These are phyloP conservation scores for Cantharis nigra DNA, from an alignment of 2,888 invertebrate genomes.

Conservation along the genomic window DNA sequence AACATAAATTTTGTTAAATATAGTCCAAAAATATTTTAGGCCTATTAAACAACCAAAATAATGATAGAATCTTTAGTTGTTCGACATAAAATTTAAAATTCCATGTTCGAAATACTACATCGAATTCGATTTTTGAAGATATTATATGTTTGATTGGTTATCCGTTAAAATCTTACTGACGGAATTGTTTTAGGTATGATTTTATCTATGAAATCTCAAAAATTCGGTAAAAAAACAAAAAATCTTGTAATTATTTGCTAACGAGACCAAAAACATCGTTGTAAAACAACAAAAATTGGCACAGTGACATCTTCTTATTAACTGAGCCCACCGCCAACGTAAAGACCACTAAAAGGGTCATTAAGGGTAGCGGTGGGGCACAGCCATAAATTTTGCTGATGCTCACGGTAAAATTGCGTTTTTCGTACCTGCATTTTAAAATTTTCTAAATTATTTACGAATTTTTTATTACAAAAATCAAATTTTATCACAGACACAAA, in stretches of 20 bases:
- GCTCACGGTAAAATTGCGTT: too few relatives aligned
- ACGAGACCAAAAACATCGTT: constrained; percentile 28
- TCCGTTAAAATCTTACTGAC: not conserved
- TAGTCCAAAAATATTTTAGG: not conserved
- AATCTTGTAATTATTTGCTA: constrained; percentile 28
- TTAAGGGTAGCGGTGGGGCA: not conserved
- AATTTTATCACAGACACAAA: too few relatives aligned
- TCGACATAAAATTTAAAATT: not conserved
- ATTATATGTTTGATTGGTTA: not conserved
- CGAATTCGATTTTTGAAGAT: not conserved
- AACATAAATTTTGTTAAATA: not conserved
- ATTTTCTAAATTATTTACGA: too few relatives aligned
- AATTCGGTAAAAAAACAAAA: not conserved
- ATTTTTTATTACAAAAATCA: too few relatives aligned
- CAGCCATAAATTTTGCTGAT: not conserved
- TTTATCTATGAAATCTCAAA: not conserved
- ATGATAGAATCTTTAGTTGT: not conserved
- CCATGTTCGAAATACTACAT: not conserved
- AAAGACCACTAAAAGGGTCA: not conserved
- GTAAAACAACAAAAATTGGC: constrained; percentile 33
- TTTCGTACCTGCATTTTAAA: too few relatives aligned
- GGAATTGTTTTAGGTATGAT: not conserved
- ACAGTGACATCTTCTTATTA: constrained; percentile 29
- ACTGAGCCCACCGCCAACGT: constrained; percentile 18
- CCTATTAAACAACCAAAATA: not conserved